Conservation (phyloP, 1,140 invertebrate species). For the Uloborus diversus region DNA sequence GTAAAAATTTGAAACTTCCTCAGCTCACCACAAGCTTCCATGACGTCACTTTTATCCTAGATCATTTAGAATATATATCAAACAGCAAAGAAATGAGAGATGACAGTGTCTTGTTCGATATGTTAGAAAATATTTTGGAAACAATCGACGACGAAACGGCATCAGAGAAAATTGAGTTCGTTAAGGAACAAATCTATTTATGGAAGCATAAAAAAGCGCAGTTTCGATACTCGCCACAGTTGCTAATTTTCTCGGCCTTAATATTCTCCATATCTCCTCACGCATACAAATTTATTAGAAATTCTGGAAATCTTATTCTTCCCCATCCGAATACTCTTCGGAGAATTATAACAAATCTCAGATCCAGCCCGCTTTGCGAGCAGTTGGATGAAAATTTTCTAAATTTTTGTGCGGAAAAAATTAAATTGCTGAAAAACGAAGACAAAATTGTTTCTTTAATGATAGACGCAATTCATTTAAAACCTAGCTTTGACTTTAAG, state of each 20-base stretch:
- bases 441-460: neutral
- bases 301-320: neutral
- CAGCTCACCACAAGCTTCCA: no score
- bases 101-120: no score
- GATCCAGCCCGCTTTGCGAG: neutral
- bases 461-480: constrained; percentile 58
- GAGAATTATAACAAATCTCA: neutral
- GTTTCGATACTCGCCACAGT: no score
- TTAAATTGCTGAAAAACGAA: neutral
- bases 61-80: no score
- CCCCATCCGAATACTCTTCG: neutral
- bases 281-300: neutral
- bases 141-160: no score
- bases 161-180: no score
- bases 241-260: neutral
- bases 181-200: no score
- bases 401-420: neutral
- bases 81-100: no score
- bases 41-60: no score
- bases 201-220: no score
- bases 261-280: neutral
- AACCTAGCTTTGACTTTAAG: constrained; percentile 55
- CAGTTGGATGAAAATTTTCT: neutral
- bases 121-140: no score
- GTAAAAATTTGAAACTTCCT: no score